Percentiles rank a stretch among this genome's conserved stretches.
phyloP scores from a whole-genome alignment of 2,888 invertebrate species.

The Agonopterix arenella region DNA sequence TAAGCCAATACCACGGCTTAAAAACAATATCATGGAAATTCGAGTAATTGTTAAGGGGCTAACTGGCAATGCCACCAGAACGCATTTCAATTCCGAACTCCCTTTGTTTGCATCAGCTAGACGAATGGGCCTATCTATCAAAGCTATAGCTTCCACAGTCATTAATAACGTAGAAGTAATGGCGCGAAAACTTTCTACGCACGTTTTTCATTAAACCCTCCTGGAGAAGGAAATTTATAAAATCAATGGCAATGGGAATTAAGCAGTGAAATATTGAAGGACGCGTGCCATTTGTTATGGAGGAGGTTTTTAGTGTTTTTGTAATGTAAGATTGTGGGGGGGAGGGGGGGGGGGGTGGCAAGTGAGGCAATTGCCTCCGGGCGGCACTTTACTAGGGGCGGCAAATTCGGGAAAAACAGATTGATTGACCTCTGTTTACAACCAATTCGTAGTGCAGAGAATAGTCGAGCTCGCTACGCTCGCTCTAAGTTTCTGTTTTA shows the following conservation, averaged over 20 bases:
- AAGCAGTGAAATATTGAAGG: constrained; percentile 14
- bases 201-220: constrained; percentile 24
- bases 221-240: constrained; percentile 15
- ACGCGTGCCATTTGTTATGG: constrained; percentile 1
- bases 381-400: too few relatives aligned
- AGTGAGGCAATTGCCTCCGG: too few relatives aligned
- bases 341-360: too few relatives aligned
- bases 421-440: too few relatives aligned
- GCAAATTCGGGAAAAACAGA: too few relatives aligned
- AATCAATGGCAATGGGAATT: constrained; percentile 15
- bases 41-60: too few relatives aligned
- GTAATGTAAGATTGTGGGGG: too few relatives aligned
- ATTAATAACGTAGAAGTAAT: constrained; percentile 4
- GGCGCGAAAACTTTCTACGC: constrained; percentile 18
- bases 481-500: too few relatives aligned
- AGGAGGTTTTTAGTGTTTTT: not conserved
- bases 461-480: too few relatives aligned
- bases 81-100: constrained; percentile 11
- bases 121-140: constrained; percentile 19
- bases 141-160: constrained; percentile 6
- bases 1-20: too few relatives aligned
- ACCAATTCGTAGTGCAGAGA: too few relatives aligned
- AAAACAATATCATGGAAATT: too few relatives aligned
- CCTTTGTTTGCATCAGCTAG: constrained; percentile 18
- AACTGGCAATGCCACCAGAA: not conserved